Conservation (phyloP, 2,888 invertebrate genomes). For the Rotaria macrura region DNA sequence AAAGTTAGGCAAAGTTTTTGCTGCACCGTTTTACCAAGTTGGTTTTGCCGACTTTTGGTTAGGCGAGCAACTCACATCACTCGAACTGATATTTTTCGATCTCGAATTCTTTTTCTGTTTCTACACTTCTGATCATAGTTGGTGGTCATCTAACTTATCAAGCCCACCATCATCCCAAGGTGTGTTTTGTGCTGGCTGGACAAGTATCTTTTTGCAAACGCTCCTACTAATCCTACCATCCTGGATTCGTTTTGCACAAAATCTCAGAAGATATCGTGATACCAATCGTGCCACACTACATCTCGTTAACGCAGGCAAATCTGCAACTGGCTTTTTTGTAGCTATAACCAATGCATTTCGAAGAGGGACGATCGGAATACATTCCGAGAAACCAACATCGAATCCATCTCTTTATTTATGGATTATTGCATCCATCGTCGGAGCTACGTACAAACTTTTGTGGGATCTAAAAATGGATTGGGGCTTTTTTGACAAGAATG, state of each 20-base stretch:
- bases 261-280: slow-evolving; percentile 28
- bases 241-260: slow-evolving; percentile 89
- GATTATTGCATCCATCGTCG: slow-evolving; percentile 55
- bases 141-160: slow-evolving; percentile 37
- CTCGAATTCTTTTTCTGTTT: slow-evolving; percentile 82
- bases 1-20: slow-evolving; percentile 57
- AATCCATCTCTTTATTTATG: slow-evolving; percentile 33
- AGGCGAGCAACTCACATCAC: slow-evolving; percentile 88
- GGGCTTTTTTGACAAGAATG: slow-evolving; percentile 76
- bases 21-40: slow-evolving; percentile 27
- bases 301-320: slow-evolving; percentile 79
- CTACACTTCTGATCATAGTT: slow-evolving; percentile 57
- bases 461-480: slow-evolving; percentile 99
- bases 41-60: slow-evolving; percentile 83
- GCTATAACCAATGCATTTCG: slow-evolving; percentile 3
- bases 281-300: slow-evolving; percentile 26
- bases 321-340: slow-evolving; percentile 82
- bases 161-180: not conserved
- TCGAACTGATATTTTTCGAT: slow-evolving; percentile 76
- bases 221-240: slow-evolving; percentile 61
- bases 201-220: not conserved
- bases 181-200: not conserved
- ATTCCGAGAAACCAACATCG: not conserved
- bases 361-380: not conserved
- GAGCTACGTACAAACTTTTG: slow-evolving; percentile 83